Evolutionary conservation across 2,888 invertebrate species (phyloP), one percentile per base, ranked within the genome.

Genomic region (Pocota personata): DNA sequence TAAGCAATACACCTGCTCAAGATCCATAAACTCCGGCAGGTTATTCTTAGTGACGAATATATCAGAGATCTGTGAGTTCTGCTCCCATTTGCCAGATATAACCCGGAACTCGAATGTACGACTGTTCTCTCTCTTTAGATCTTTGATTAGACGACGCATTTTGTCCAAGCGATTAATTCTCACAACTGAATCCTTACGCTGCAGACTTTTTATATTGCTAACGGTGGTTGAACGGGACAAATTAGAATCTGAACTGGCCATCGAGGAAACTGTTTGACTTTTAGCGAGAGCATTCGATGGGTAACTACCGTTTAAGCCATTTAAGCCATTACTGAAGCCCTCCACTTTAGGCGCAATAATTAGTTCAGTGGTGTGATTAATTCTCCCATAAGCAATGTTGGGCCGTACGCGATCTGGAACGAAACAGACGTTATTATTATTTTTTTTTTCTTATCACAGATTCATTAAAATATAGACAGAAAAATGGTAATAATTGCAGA

Each of bases 321-420:
- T 66, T 8, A 71, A 71, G 16, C 90, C 90, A 84, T 90, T 92
- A 12, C 77, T 88, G 16, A 89, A 88, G n/a, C 89, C 89, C 64
- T 90, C 90, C 0, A 91, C 87, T 88, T 91, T 92, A 6, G 92
- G 92, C 0, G 92, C 91, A 58, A 93, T 90, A 21, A 92, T 88
- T 5, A 95, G 90, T 91, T 95, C 94, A 2, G 95, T 94, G 69
- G 94, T 92, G 89, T 94, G 93, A 88, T 94, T 93, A 19, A 95
- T 91, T 40, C 92, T 91, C n/a, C 95, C 95, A 72, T 93, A 94
- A 7, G 90, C 90, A 12, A 93, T 90, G 69, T 91, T 91, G 0
- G 95, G 94, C 80, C 93, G 92, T 1, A 94, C 88, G 5, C 93
- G 93, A 90, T 94, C 95, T 95, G 80, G 62, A 87, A 86, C 12